Base-by-base conservation (phyloP, 2,113 vertebrate genomes). In the Daubentonia madagascariensis region DNA sequence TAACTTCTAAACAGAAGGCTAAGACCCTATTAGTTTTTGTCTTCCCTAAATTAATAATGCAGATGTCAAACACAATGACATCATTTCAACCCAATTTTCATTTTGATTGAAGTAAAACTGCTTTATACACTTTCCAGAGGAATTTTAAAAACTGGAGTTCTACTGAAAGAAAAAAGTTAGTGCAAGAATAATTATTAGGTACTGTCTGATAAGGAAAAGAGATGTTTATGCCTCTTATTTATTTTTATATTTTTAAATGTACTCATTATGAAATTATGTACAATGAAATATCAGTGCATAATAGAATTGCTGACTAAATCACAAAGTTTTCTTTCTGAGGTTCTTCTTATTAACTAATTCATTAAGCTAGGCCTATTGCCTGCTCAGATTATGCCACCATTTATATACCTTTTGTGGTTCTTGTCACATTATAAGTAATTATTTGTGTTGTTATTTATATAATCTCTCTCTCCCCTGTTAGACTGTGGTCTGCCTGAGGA, bases 131-230 rank as follows among this genome's bases (percentile, higher is more conserved):
- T 89, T 97, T 88, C 30, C 35, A 91, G 57, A 90, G 48, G 9
- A 81, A 96, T 88, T 83, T 94, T 88, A 45, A 54, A 76, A 85
- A 35, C 75, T 65, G 35, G 12, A 72, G 25, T 89, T 93, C 43
- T 80, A 35, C 40, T 91, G 40, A 79, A 89, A 97, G 70, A 93
- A 91, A 93, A 93, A 91, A 93, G 28, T 40, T 63, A 84, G 50
- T 43, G 1, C 22, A 79, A 57, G 45, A 79, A 79, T 89, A 89
- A 61, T 79, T 86, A 63, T 78, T 76, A 93, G 52, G 48, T 75
- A 61, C 35, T 80, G 16, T 7, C 8, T 73, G 61, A 88, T 63
- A 92, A 89, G 17, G 48, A 94, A 86, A 85, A 89, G 35, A 25
- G 48, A 78, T 94, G 25, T 76, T 87, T 73, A 84, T 81, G 37